Conservation (phyloP, 2,797 vertebrate species). For the Cetoscarus ocellatus region DNA sequence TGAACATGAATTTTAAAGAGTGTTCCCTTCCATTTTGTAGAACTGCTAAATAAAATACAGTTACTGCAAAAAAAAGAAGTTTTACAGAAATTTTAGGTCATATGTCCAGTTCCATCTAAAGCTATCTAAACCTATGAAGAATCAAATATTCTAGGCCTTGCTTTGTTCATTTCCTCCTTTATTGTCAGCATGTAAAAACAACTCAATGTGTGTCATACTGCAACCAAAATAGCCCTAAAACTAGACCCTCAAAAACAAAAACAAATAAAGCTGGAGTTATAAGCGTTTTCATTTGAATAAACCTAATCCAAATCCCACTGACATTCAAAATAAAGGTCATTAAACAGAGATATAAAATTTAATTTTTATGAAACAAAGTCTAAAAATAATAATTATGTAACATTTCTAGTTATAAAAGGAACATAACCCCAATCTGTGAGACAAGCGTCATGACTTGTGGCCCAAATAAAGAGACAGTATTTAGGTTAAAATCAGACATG, state of each 20-base stretch:
- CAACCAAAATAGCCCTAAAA: neutral
- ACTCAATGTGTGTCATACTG: neutral
- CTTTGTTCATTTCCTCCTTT: too few relatives aligned
- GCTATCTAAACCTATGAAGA: too few relatives aligned
- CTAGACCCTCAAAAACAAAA: neutral
- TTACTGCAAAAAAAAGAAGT: too few relatives aligned
- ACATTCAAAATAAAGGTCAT: neutral
- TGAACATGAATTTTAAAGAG: too few relatives aligned
- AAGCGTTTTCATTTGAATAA: neutral
- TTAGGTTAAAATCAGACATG: neutral
- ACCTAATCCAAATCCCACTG: neutral
- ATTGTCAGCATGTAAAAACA: neutral
- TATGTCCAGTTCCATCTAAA: too few relatives aligned
- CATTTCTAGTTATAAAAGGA: neutral
- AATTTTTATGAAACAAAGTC: neutral
- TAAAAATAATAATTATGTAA: neutral
- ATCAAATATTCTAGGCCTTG: too few relatives aligned
- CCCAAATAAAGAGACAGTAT: neutral
- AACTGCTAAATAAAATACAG: too few relatives aligned
- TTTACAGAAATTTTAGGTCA: too few relatives aligned
- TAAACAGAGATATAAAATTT: neutral
- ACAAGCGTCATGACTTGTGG: neutral
- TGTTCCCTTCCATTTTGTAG: too few relatives aligned
- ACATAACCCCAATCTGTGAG: neutral
- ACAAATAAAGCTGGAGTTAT: neutral